Conservation (phyloP, 2,113 vertebrate species). For the Ciconia maguari region DNA sequence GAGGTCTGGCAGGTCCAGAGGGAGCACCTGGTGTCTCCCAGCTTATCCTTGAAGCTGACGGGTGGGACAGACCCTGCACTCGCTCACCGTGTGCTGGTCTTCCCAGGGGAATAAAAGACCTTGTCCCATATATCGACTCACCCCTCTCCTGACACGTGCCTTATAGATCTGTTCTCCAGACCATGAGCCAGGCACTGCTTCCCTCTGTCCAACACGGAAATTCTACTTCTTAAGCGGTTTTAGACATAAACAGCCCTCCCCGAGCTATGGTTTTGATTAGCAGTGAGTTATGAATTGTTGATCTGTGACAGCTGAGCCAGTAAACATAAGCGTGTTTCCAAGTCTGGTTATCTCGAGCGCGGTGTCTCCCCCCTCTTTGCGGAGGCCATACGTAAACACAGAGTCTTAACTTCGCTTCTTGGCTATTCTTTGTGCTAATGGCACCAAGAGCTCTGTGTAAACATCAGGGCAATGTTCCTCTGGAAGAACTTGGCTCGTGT, state of each 20-base stretch:
- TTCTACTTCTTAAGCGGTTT: neutral
- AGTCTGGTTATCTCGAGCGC: neutral
- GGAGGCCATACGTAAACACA: neutral
- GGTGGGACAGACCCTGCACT: neutral
- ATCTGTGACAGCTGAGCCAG: neutral
- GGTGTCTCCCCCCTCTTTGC: neutral
- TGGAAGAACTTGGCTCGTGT: neutral
- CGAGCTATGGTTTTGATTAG: neutral
- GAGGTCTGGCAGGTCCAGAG: neutral
- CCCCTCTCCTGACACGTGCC: neutral
- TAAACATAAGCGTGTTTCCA: neutral
- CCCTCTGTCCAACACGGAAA: neutral
- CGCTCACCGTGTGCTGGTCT: accelerated
- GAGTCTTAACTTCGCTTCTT: constrained; percentile 9
- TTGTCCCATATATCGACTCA: neutral
- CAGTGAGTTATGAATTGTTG: neutral
- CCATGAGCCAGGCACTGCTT: neutral
- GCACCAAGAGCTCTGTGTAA: neutral
- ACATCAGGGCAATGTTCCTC: neutral
- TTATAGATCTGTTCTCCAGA: neutral
- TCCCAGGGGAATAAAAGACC: neutral
- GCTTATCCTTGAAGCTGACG: neutral
- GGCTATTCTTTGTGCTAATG: neutral
- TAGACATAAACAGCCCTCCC: neutral
- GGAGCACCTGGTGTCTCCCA: neutral